Percentiles rank a stretch among this genome's conserved stretches.
Conservation (phyloP, 2,888 invertebrate genomes). For the Petrophora chlorosata region DNA sequence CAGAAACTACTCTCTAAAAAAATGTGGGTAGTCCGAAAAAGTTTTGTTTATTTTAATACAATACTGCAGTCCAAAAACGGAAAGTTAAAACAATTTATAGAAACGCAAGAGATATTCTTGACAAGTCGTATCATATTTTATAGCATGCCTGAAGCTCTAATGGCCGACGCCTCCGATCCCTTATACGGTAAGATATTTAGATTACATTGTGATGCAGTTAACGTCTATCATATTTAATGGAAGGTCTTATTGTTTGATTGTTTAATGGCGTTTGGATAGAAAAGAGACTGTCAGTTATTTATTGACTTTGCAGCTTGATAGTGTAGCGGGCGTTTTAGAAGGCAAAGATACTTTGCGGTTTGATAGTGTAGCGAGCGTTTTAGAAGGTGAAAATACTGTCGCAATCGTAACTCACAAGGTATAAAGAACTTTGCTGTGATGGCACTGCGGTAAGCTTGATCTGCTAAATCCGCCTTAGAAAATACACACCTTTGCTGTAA, state of each 20-base stretch:
- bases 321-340: not conserved
- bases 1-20: too few relatives aligned
- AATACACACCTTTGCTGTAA: too few relatives aligned
- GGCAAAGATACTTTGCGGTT: not conserved
- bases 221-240: constrained; percentile 40
- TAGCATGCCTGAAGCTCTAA: constrained; percentile 14
- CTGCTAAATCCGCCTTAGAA: too few relatives aligned
- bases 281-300: constrained; percentile 3
- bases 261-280: constrained; percentile 21
- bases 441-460: too few relatives aligned
- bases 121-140: too few relatives aligned
- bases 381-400: not conserved
- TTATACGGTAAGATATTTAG: constrained; percentile 32
- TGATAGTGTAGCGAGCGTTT: not conserved
- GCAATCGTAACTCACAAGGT: too few relatives aligned
- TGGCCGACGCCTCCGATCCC: constrained; percentile 29
- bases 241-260: constrained; percentile 20
- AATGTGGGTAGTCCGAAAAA: too few relatives aligned
- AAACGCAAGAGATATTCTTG: too few relatives aligned
- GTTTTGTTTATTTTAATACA: too few relatives aligned
- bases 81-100: too few relatives aligned
- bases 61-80: too few relatives aligned
- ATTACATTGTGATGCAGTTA: constrained; percentile 36
- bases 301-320: not conserved
- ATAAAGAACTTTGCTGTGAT: too few relatives aligned